Evolutionary conservation across 2,797 vertebrate genomes (phyloP).

Genomic region (Halcyon chelicuti): DNA sequence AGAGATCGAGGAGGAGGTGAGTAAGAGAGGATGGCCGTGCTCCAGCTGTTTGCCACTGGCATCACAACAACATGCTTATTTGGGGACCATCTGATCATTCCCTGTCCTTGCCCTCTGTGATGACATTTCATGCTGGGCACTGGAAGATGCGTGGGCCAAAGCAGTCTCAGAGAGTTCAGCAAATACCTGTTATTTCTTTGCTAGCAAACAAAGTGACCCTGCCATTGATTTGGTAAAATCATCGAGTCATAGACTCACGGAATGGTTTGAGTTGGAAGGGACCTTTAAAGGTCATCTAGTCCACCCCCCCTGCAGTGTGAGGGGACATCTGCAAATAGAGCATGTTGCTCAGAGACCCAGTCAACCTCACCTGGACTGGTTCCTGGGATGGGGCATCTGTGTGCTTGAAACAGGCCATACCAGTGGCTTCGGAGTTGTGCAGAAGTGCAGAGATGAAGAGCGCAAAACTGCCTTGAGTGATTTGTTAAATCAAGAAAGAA

Average conservation of each 20-base stretch:
- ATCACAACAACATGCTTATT: not conserved
- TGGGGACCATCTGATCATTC: fast-evolving
- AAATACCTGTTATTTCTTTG: not conserved
- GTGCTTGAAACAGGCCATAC: not conserved
- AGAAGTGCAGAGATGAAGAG: not conserved
- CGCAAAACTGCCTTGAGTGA: not conserved
- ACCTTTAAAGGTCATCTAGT: too few relatives aligned
- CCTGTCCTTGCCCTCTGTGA: not conserved
- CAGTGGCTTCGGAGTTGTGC: not conserved
- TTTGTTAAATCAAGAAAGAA: not conserved
- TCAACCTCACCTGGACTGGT: not conserved
- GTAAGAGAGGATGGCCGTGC: not conserved
- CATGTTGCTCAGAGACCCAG: too few relatives aligned
- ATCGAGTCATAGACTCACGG: too few relatives aligned
- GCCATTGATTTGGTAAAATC: not conserved
- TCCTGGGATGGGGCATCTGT: not conserved
- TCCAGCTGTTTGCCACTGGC: not conserved
- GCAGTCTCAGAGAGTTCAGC: not conserved
- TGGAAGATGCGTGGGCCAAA: not conserved
- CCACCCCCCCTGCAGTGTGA: too few relatives aligned
- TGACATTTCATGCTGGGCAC: not conserved
- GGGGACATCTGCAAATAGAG: too few relatives aligned
- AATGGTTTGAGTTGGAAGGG: too few relatives aligned
- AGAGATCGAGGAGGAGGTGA: not conserved
- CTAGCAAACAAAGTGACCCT: not conserved